Evolutionary conservation across 2,113 vertebrate genomes (phyloP).

Genomic region (Sceloporus undulatus): DNA sequence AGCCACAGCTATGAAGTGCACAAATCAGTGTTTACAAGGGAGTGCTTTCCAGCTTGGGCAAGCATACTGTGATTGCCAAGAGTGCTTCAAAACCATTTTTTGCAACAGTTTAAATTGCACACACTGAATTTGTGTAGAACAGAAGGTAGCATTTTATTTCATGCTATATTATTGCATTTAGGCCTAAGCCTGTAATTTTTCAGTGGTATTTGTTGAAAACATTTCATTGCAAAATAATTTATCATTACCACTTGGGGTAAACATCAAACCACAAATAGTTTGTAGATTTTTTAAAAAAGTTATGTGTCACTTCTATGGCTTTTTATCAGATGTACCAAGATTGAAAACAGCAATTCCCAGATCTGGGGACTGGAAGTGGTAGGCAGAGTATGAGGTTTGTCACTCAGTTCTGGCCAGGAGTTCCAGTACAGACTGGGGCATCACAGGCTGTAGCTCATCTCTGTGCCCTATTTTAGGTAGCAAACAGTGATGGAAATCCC

Average conservation of each 20-base stretch:
- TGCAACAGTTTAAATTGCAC: background rate
- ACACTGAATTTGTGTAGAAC: conserved; percentile 50
- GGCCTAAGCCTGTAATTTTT: background rate
- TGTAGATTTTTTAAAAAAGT: background rate
- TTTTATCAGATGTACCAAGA: background rate
- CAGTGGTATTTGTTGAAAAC: background rate
- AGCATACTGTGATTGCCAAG: conserved; percentile 49
- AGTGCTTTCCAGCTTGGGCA: conserved; percentile 51
- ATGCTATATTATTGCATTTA: conserved; percentile 30
- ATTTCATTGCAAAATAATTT: background rate
- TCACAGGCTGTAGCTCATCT: background rate
- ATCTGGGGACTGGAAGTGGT: background rate
- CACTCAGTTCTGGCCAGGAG: background rate
- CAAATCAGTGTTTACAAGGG: conserved; percentile 45
- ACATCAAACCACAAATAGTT: background rate
- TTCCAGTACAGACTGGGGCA: no score
- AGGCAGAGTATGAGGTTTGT: background rate
- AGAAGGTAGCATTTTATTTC: conserved; percentile 24
- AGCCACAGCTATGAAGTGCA: conserved; percentile 43
- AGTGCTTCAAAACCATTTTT: background rate
- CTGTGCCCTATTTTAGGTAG: background rate
- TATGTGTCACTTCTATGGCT: background rate
- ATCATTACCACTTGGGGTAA: background rate
- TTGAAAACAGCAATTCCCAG: background rate
- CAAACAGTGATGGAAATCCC: background rate